Base-by-base conservation (phyloP, 2,888 invertebrate genomes). In the Argyra leucocephala region DNA sequence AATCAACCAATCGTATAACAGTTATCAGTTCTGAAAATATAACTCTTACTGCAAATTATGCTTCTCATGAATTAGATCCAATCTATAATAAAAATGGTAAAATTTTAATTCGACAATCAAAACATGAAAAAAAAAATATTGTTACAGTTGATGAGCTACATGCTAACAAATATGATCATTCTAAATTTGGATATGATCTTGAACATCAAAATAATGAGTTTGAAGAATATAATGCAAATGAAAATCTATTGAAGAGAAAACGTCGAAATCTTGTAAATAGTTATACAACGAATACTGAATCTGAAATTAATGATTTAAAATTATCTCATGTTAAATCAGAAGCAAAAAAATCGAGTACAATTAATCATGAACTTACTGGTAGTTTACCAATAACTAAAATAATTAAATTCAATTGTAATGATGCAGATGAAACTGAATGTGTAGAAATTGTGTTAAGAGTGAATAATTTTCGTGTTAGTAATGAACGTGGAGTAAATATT, bases 321-420 rank as follows among this genome's bases (percentile, higher is more conserved):
- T 77, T 76, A 65, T 73, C 75, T 3, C 72, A 74, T 3, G 74
- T 77, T 21, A 70, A n/a, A n/a, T n/a, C 73, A 1, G 75, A 78
- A 61, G 67, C 70, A 37, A 74, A 74, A 60, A 73, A 74, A 0
- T 74, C 76, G 61, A 74, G 74, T 6, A 66, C 76, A 59, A 72
- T 78, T 6, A 73, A 73, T 64, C 78, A 77, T 1, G 78, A 78
- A 48, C 70, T 78, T 3, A 75, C 75, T 64, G 77, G 74, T 3
- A 72, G 71, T n/a, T 62, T 79, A 48, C 79, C 80, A 0, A 73
- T 76, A 3, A 80, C 80, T 69, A 75, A 79, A 21, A 78, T 79
- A 7, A 78, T 80, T 62, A 76, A 77, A 3, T 80, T 80, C 66
- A 77, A 78, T 67, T 80, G 80, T 64, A 70, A 75, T 36, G 75